Percentiles rank a stretch among this genome's conserved stretches.
phyloP scores from a whole-genome alignment of 2,888 invertebrate species.

The Oxystoma pomonae region DNA sequence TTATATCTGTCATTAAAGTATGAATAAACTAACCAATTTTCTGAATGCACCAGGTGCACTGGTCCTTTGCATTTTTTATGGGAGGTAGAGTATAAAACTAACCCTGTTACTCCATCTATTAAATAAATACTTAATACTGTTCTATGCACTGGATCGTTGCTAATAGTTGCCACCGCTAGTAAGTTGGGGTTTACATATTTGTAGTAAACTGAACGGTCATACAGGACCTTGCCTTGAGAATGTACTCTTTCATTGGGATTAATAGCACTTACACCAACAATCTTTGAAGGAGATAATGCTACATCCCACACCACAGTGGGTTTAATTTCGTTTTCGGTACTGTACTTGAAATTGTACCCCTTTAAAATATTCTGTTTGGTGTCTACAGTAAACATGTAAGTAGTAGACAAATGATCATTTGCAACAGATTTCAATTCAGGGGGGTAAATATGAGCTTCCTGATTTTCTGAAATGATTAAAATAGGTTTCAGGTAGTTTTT shows the following conservation, averaged over 20 bases:
- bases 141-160: constrained; percentile 70
- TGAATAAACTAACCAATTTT: constrained; percentile 94
- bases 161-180: constrained; percentile 78
- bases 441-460: constrained; percentile 68
- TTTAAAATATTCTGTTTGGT: constrained; percentile 54
- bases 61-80: constrained; percentile 84
- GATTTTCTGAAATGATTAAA: constrained; percentile 64
- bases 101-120: constrained; percentile 84
- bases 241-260: constrained; percentile 74
- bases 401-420: constrained; percentile 50
- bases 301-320: constrained; percentile 59
- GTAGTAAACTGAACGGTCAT: constrained; percentile 94
- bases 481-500: constrained; percentile 75
- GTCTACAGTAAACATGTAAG: constrained; percentile 65
- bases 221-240: constrained; percentile 91
- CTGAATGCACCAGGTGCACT: constrained; percentile 87
- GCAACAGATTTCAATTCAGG: constrained; percentile 50
- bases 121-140: constrained; percentile 81
- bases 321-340: constrained; percentile 34
- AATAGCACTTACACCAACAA: constrained; percentile 62
- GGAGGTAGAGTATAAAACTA: constrained; percentile 75
- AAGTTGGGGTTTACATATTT: constrained; percentile 98
- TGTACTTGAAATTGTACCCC: constrained; percentile 57
- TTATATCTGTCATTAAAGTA: constrained; percentile 93
- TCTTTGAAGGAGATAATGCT: constrained; percentile 58